phyloP scores from a whole-genome alignment of 2,797 vertebrate genomes.

The Tenualosa thibaudeaui region DNA sequence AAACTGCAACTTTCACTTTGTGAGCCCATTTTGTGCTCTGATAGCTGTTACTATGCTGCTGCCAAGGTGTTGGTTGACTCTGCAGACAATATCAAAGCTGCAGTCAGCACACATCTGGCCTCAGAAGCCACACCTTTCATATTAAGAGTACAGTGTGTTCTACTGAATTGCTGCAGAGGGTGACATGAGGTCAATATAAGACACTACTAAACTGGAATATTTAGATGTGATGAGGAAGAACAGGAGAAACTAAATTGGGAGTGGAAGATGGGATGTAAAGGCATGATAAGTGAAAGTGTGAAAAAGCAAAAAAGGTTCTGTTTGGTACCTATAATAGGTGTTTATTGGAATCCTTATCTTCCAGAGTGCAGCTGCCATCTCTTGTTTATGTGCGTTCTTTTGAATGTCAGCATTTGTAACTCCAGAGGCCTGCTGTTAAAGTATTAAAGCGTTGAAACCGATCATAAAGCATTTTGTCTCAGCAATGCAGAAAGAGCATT shows the following conservation, averaged over 20 bases:
- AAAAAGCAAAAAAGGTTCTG: not conserved
- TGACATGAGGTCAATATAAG: not conserved
- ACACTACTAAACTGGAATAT: not conserved
- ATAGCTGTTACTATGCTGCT: not conserved
- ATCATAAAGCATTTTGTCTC: conserved; percentile 25
- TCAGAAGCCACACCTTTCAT: not conserved
- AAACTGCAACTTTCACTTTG: not conserved
- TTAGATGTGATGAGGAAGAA: not conserved
- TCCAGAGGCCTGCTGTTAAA: not conserved
- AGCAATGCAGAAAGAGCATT: conserved; percentile 12
- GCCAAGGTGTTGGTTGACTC: not conserved
- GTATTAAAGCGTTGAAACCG: conserved; percentile 5
- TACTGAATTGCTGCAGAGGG: not conserved
- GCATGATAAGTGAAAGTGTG: not conserved
- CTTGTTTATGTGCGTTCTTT: conserved; percentile 7
- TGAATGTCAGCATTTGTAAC: conserved; percentile 9
- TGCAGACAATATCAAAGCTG: not conserved
- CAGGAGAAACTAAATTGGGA: not conserved
- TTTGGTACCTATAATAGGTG: conserved; percentile 3
- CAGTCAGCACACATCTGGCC: not conserved
- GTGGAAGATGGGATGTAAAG: not conserved
- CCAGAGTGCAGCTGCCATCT: conserved; percentile 19
- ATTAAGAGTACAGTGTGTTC: not conserved
- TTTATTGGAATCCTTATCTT: conserved; percentile 24
- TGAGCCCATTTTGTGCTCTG: not conserved